phyloP scores from a whole-genome alignment of 2,888 invertebrate species.

The Melikaiella ostensackeni region DNA sequence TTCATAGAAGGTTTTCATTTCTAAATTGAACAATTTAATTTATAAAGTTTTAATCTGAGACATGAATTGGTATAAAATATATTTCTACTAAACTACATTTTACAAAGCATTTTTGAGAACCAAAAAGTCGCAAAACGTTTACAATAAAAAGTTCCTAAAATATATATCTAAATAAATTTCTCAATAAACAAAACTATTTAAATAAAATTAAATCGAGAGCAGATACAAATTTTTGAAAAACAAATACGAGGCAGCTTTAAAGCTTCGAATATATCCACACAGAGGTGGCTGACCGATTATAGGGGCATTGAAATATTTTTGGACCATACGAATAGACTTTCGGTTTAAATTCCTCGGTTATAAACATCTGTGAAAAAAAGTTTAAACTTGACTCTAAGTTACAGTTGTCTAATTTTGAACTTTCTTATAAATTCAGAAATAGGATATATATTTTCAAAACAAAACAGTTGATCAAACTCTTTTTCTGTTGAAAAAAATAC shows the following conservation, averaged over 20 bases:
- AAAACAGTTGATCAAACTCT: not conserved
- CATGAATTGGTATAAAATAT: too few relatives aligned
- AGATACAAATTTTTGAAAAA: too few relatives aligned
- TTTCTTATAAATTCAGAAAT: not conserved
- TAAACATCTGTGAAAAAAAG: not conserved
- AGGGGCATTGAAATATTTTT: constrained; percentile 24
- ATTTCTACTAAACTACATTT: too few relatives aligned
- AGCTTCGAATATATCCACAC: not conserved
- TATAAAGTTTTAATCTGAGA: too few relatives aligned
- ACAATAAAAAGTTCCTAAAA: too few relatives aligned
- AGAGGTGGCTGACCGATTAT: constrained; percentile 14
- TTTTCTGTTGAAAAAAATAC: not conserved
- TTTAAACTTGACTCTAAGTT: not conserved
- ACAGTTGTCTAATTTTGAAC: not conserved
- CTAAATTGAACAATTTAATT: too few relatives aligned
- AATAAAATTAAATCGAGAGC: too few relatives aligned
- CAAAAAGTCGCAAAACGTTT: too few relatives aligned
- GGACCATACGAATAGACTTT: not conserved
- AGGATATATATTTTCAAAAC: not conserved
- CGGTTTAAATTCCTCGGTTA: not conserved
- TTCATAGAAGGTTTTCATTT: too few relatives aligned
- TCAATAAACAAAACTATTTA: too few relatives aligned
- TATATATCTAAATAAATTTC: too few relatives aligned
- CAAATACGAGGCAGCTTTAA: not conserved
- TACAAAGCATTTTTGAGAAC: too few relatives aligned